phyloP scores from a whole-genome alignment of 2,888 invertebrate genomes.

The Ceriagrion tenellum region DNA sequence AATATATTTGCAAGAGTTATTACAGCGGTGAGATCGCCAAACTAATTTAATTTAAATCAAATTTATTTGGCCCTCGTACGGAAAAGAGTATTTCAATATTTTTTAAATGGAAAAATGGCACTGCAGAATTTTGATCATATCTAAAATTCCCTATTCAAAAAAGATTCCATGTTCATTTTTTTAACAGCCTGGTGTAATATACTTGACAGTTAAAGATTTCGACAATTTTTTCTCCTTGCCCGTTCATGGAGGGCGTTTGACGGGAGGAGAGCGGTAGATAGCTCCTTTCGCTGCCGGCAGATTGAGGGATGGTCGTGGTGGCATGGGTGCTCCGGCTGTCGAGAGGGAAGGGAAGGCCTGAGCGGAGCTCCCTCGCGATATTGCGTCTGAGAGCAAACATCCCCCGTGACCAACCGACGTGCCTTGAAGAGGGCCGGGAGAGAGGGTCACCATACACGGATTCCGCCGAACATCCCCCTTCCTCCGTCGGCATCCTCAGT shows the following conservation, averaged over 20 bases:
- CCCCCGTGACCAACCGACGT: conserved; percentile 60
- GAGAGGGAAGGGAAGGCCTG: background rate
- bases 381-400: conserved; percentile 67
- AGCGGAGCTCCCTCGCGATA: conserved; percentile 45
- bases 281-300: background rate
- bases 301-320: background rate
- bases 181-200: background rate
- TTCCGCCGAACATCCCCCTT: conserved; percentile 30
- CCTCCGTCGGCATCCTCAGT: background rate
- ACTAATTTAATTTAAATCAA: too few species aligned
- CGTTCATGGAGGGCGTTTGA: background rate
- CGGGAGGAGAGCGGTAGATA: background rate
- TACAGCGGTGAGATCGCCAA: too few species aligned
- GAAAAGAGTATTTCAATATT: too few species aligned
- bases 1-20: too few species aligned
- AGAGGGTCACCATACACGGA: conserved; percentile 53
- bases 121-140: too few species aligned
- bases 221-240: background rate
- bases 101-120: too few species aligned
- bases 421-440: conserved; percentile 47
- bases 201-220: background rate
- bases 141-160: too few species aligned
- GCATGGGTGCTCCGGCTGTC: background rate
- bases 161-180: too few species aligned
- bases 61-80: too few species aligned